These are phyloP conservation scores for Peromyscus polionotus DNA, from an alignment of 2,113 vertebrate species.

Conservation along the genomic window DNA sequence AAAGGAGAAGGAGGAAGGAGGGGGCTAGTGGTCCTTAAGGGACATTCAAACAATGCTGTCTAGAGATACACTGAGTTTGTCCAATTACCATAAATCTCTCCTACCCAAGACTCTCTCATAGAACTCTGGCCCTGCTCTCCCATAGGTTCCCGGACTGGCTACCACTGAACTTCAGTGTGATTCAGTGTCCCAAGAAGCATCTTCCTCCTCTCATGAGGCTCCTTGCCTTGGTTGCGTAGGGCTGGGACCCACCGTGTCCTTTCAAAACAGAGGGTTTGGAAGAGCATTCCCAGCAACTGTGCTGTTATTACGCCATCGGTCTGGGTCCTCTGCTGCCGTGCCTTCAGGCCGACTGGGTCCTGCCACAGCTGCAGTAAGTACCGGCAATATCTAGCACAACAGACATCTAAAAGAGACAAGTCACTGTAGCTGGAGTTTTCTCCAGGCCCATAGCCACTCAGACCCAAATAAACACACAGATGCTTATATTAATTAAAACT, in stretches of 20 bases:
- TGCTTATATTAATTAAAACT: too few relatives aligned
- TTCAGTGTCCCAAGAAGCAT: background rate
- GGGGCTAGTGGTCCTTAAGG: slow-evolving; percentile 2
- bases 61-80: background rate
- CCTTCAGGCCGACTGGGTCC: background rate
- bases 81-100: background rate
- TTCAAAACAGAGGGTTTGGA: background rate
- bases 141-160: background rate
- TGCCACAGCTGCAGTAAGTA: background rate
- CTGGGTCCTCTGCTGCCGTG: background rate
- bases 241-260: background rate
- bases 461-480: too few relatives aligned
- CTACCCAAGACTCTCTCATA: background rate
- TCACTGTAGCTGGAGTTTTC: background rate
- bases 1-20: background rate
- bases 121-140: background rate
- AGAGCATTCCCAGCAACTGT: background rate
- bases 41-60: slow-evolving; percentile 27
- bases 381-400: background rate
- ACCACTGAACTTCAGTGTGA: background rate
- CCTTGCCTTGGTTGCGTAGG: background rate
- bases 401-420: background rate
- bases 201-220: background rate
- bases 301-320: background rate
- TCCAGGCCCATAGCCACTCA: too few relatives aligned